Percentiles rank a stretch among this genome's conserved stretches.
Evolutionary conservation across 2,113 vertebrate genomes (phyloP).

Genomic region (Anser cygnoides): DNA sequence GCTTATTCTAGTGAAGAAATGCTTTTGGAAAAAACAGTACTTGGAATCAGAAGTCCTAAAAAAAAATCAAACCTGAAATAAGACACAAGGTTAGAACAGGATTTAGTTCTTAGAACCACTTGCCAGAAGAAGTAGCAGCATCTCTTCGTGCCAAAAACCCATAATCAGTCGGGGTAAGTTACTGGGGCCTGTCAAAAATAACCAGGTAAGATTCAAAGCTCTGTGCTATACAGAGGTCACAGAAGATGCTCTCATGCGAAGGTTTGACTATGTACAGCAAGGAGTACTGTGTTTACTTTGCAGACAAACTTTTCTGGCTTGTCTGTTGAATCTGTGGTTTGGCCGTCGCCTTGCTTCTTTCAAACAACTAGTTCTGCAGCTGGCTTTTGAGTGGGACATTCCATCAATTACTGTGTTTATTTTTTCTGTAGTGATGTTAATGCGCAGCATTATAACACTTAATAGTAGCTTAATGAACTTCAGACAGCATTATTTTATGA

Average conservation of each 20-base stretch:
- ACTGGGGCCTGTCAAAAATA: neutral
- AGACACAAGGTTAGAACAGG: neutral
- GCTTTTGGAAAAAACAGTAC: neutral
- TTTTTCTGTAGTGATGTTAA: constrained; percentile 40
- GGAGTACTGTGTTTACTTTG: neutral
- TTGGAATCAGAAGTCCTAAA: neutral
- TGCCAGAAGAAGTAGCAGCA: neutral
- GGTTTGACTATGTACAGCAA: rapidly evolving
- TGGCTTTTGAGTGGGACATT: constrained; percentile 9
- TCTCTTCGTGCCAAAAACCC: neutral
- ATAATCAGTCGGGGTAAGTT: neutral
- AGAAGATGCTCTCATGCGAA: neutral
- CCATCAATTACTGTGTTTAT: constrained; percentile 27
- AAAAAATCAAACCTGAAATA: neutral
- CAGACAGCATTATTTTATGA: constrained; percentile 2
- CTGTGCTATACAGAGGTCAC: neutral
- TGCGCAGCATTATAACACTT: constrained; percentile 29
- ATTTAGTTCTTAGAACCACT: neutral
- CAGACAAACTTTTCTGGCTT: neutral
- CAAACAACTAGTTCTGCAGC: neutral
- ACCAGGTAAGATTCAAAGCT: neutral
- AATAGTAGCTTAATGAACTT: constrained; percentile 50
- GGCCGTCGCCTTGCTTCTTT: neutral
- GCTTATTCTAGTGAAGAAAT: neutral
- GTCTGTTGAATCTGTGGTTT: constrained; percentile 37